Evolutionary conservation across 1,140 invertebrate genomes (phyloP).

Genomic region (Sarcophaga bullata): DNA sequence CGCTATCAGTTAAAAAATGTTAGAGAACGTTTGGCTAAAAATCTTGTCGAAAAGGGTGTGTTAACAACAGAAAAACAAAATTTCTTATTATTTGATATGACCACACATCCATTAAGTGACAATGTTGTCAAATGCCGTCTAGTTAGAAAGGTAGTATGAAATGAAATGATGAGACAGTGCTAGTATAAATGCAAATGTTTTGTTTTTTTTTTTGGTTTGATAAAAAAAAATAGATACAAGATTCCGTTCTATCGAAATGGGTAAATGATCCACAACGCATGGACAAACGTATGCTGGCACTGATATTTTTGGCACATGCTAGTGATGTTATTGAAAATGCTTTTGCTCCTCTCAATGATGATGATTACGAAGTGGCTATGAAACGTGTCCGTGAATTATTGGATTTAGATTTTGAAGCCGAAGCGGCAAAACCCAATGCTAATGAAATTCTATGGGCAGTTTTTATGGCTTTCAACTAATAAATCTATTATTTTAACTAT

Average conservation of each 20-base stretch:
- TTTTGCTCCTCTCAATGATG: slow-evolving; percentile 97
- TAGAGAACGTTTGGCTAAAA: slow-evolving; percentile 97
- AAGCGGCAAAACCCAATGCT: slow-evolving; percentile 86
- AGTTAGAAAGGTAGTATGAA: slow-evolving; percentile 86
- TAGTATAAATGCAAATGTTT: neutral
- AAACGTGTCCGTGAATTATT: slow-evolving; percentile 94
- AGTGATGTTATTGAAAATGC: slow-evolving; percentile 99
- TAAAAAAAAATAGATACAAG: slow-evolving; percentile 85
- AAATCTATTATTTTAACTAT: slow-evolving; percentile 54
- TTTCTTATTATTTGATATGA: slow-evolving; percentile 99
- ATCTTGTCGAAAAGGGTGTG: slow-evolving; percentile 99
- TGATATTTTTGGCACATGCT: slow-evolving; percentile 96
- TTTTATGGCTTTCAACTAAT: slow-evolving; percentile 98
- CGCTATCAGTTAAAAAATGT: slow-evolving; percentile 99
- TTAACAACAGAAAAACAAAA: slow-evolving; percentile 99
- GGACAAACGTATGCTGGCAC: slow-evolving; percentile 91
- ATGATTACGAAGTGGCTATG: slow-evolving; percentile 99
- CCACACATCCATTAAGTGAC: slow-evolving; percentile 98
- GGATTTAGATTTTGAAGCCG: slow-evolving; percentile 96
- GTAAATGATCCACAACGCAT: slow-evolving; percentile 98
- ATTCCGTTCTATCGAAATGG: slow-evolving; percentile 95
- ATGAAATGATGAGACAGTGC: neutral
- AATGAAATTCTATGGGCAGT: slow-evolving; percentile 98
- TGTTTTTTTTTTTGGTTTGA: neutral
- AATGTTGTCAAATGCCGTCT: slow-evolving; percentile 95